Conservation (phyloP, 2,888 invertebrate species). For the Apeira syringaria region DNA sequence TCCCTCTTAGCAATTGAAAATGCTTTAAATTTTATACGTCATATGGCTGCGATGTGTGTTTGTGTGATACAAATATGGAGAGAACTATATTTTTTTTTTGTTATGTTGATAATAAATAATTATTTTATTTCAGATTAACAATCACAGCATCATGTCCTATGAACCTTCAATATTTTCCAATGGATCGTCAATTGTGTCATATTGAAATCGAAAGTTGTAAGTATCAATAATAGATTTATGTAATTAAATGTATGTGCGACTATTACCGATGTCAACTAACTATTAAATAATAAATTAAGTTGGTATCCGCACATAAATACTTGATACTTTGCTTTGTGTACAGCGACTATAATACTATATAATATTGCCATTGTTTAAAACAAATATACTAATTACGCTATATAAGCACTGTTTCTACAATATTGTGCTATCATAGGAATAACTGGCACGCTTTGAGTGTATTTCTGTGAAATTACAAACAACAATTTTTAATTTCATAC, state of each 20-base stretch:
- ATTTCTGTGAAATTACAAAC: slow-evolving; percentile 11
- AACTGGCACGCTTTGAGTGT: slow-evolving; percentile 20
- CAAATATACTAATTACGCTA: background rate
- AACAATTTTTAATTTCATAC: slow-evolving; percentile 12
- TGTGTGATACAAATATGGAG: no score
- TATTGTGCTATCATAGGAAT: slow-evolving; percentile 9
- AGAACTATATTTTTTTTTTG: no score
- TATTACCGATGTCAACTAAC: no score
- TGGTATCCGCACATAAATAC: no score
- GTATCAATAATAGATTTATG: no score
- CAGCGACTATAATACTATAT: no score
- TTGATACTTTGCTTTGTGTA: no score
- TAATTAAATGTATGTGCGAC: no score
- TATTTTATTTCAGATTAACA: slow-evolving; percentile 88
- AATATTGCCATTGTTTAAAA: background rate
- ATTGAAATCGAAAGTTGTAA: slow-evolving; percentile 99
- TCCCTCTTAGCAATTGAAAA: no score
- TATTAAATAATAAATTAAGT: no score
- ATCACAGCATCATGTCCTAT: slow-evolving; percentile 98
- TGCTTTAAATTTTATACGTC: no score
- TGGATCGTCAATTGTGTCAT: slow-evolving; percentile 97
- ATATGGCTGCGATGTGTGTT: no score
- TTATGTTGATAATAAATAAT: background rate
- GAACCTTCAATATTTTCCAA: slow-evolving; percentile 98
- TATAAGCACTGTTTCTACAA: background rate